Evolutionary conservation across 2,797 vertebrate genomes (phyloP), one percentile per base, ranked within the genome.

Genomic region (Coreius guichenoti): DNA sequence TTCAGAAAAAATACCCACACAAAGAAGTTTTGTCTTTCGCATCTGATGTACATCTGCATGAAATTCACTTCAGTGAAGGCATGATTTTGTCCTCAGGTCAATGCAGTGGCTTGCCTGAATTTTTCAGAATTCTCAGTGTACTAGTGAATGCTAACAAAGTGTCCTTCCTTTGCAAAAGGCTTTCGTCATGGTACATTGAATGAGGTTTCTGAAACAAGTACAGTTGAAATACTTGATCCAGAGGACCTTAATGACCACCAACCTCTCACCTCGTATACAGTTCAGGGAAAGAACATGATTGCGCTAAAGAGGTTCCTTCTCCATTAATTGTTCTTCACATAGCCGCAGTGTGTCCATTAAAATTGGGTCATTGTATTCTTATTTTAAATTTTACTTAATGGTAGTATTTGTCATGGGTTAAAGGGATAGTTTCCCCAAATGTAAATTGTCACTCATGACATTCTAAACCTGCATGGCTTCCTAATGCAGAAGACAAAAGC

Each of bases 41-140:
- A 0, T 63, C 81, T 78, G 81, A 87, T 80, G 56, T 81, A 17
- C 86, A 87, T 70, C 5, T 84, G 77, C 36, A 87, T 81, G 86
- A 77, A 36, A 73, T 84, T 81, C 83, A 85, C 61, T 87, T 45
- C 21, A 87, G 82, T 75, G 51, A 87, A 23, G 82, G 78, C 29
- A 87, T 87, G 82, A 39, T 84, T 84, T 75, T 87, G 70, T 81
- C 47, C 33, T 74, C 86, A 33, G 76, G 82, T 36, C 47, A 87
- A 61, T 67, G 39, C 21, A 84, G 82, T 84, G 82, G 73, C 23
- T 76, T 84, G 43, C 70, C 82, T 49, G 82, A 84, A 33, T 84
- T 85, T 78, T 85, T 85, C 29, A 70, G 73, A 29, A 85, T 81
- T 12, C 21, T 87, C 70, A 23, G 69, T 80, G 47, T 87, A 76